Conservation (phyloP, 2,797 vertebrate genomes). For the Macroramphosus scolopax region DNA sequence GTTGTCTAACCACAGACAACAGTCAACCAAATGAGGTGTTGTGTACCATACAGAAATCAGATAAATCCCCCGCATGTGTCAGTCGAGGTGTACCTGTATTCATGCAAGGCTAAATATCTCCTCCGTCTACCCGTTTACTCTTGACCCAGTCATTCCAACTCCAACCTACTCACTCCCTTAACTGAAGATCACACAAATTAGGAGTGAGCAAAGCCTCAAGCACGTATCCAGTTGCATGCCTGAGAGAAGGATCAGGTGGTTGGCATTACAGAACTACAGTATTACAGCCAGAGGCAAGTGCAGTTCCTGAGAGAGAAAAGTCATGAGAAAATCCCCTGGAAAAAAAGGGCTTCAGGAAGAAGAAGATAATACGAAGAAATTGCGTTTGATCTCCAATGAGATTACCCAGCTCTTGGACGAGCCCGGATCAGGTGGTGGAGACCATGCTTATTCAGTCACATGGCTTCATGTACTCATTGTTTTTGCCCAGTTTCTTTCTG, state of each 20-base stretch:
- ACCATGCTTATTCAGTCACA: conserved; percentile 64
- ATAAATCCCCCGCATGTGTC: conserved; percentile 2
- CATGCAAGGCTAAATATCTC: not conserved
- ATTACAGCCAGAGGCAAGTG: conserved; percentile 67
- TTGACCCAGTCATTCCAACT: not conserved
- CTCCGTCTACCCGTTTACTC: not conserved
- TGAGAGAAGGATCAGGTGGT: conserved; percentile 78
- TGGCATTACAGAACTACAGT: conserved; percentile 74
- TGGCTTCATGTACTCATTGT: conserved; percentile 51
- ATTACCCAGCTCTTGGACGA: conserved; percentile 65
- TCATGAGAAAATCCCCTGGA: conserved; percentile 75
- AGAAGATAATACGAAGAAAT: conserved; percentile 72
- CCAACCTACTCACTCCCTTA: conserved; percentile 18
- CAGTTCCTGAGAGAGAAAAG: conserved; percentile 65
- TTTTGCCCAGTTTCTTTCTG: conserved; percentile 41
- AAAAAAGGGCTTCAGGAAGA: conserved; percentile 60
- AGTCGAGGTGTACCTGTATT: not conserved
- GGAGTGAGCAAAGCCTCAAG: conserved; percentile 58
- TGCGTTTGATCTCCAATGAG: conserved; percentile 73
- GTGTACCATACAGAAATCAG: not conserved
- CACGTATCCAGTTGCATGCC: conserved; percentile 65
- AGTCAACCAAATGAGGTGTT: conserved; percentile 1
- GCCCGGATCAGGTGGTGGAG: conserved; percentile 63
- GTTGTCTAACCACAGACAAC: too few relatives aligned
- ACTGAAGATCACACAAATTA: conserved; percentile 64